Base-by-base conservation (phyloP, 2,797 vertebrate genomes). In the Oceanodroma leucorhoa region DNA sequence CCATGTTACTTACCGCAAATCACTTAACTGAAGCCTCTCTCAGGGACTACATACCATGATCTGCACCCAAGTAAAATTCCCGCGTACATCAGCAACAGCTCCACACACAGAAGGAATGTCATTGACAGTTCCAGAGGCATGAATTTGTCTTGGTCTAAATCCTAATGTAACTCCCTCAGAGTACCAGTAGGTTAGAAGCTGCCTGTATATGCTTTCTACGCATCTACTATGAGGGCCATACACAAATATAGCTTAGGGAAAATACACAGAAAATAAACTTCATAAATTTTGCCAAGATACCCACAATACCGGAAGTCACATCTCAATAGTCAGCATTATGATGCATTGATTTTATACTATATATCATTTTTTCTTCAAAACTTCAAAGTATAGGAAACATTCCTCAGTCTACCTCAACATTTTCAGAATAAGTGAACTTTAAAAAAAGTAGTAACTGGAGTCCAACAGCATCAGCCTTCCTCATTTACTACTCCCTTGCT, bases 31-130 rank as follows among this genome's bases (percentile, higher is more conserved):
- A 79, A 83, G 51, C 27, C 21, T 19, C 26, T 81, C 66, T 66
- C 6, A 14, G 19, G 24, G 27, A 55, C 34, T 36, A 10, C 1
- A 2, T 27, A 51, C 22, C 32, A 54, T 2, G 0, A 57, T n/a
- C 45, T 40, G 9, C n/a, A 36, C 26, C 43, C 0, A 0, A 77
- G 18, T 43, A 23, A 48, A 67, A 64, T 21, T 70, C 40, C 40
- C 8, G 1, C 1, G 0, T 27, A 60, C 3, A 2, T 53, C 83
- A 86, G 60, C 24, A 29, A 60, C 65, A 55, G 24, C 19, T 53
- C 27, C 43, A 27, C 30, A 30, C 0, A 1, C 22, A 73, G 21
- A 78, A 77, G 3, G 2, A 45, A 83, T 34, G 27, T 38, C 51
- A 67, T 0, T 38, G 26, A 43, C 17, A 43, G 30, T 50, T 87